Evolutionary conservation across 2,113 vertebrate genomes (phyloP).

Genomic region (Rhinoderma darwinii): DNA sequence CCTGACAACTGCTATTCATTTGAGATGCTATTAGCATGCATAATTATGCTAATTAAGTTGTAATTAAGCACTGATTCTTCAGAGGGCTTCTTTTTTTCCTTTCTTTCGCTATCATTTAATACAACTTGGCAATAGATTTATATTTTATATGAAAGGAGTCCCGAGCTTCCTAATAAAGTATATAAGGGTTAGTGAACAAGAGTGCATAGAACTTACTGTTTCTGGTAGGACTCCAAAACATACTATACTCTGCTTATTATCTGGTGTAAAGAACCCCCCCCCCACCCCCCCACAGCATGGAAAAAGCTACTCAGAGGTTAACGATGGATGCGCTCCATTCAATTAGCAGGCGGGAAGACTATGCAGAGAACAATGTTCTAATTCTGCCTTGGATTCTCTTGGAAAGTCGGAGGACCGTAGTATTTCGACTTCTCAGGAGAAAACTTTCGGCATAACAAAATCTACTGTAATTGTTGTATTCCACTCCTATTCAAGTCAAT

Average conservation of each 20-base stretch:
- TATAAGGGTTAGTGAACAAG: conserved; percentile 35
- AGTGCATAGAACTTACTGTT: conserved; percentile 5
- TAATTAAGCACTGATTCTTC: conserved; percentile 99
- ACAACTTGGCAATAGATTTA: conserved; percentile 90
- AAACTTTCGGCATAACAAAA: background rate
- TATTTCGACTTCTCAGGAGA: background rate
- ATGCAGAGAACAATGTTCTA: background rate
- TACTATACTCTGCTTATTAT: background rate
- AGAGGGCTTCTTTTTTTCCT: conserved; percentile 95
- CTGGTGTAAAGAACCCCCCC: background rate
- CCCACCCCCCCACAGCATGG: background rate
- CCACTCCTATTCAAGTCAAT: no score
- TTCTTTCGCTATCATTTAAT: conserved; percentile 96
- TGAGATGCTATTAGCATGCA: conserved; percentile 99
- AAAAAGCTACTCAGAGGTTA: conserved; percentile 42
- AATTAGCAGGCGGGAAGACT: background rate
- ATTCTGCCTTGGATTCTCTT: background rate
- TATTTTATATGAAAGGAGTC: conserved; percentile 77
- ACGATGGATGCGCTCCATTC: background rate
- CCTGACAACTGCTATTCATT: conserved; percentile 99
- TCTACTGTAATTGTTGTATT: no score
- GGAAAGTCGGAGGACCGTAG: background rate
- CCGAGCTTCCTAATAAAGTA: conserved; percentile 73
- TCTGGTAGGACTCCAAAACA: background rate
- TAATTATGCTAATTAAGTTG: conserved; percentile 99